Base-by-base conservation (phyloP, 2,113 vertebrate genomes). In the Protobothrops mucrosquamatus region DNA sequence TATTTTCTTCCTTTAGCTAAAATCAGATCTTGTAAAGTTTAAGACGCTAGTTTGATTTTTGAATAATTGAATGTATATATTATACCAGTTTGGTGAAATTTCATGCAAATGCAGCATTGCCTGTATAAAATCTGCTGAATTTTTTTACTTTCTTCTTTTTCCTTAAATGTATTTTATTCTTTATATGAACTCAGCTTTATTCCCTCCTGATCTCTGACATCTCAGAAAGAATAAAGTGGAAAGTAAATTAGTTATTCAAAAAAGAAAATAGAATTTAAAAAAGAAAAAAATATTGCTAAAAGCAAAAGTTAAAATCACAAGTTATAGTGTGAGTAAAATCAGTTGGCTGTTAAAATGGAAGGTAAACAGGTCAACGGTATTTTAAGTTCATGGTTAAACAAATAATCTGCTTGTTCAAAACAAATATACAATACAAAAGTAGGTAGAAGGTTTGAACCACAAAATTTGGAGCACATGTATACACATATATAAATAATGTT, bases 361-460 rank as follows among this genome's bases (percentile, higher is more conserved):
- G 95, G 94, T 94, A 96, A 97, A 92, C 29, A 92, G 92, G 46
- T 87, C 46, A 57, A 74, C 51, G 52, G 46, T 61, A 91, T 90
- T 54, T 54, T 43, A 93, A 94, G 94, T 91, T 81, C 96, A 89
- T 81, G 85, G 91, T 94, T 88, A 95, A 87, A 91, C 54, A 7
- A 90, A 29, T 92, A 95, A 95, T 96, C 95, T 93, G 52, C 91
- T 95, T 81, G 89, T 91, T 92, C 85, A 97, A 96, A 93, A 94
- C 91, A 96, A 96, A 96, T 91, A 18, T 55, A 93, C 89, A 94
- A 86, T 92, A 93, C 95, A 92, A 91, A 23, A 14, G 22, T 85
- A 91, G n/a, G 55, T 94, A 91, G 95, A 95, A 94, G 95, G 87
- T 91, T 92, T 26, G 1, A 0, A 22, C 7, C 22, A 18, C 3